Evolutionary conservation across 23 tunicate genomes (phyloP).

Genomic region (Styela plicata): DNA sequence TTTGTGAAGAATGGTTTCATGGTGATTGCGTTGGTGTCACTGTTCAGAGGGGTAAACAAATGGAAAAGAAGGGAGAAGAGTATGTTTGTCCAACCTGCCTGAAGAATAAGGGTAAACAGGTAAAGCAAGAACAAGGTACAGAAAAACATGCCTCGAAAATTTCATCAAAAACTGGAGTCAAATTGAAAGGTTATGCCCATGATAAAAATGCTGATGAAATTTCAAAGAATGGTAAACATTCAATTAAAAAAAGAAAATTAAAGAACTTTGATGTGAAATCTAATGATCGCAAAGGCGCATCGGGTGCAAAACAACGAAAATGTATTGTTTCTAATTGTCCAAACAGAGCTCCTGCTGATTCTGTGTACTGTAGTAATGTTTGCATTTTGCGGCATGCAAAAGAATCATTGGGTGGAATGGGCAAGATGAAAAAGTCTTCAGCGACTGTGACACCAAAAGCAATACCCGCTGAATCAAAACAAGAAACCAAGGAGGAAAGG

Average conservation of each 20-base stretch:
- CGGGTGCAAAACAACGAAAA: slow-evolving; percentile 30
- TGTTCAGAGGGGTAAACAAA: slow-evolving; percentile 60
- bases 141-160: background rate
- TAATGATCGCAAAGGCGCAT: background rate
- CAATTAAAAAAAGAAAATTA: background rate
- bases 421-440: slow-evolving; percentile 13
- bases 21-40: slow-evolving; percentile 91
- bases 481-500: slow-evolving; percentile 26
- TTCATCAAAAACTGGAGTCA: slow-evolving; percentile 19
- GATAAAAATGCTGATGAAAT: background rate
- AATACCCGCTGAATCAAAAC: background rate
- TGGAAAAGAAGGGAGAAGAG: slow-evolving; percentile 80
- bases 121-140: background rate
- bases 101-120: background rate
- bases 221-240: background rate
- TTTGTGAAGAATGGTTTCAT: slow-evolving; percentile 89
- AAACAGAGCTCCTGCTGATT: slow-evolving; percentile 64
- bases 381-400: slow-evolving; percentile 83
- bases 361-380: slow-evolving; percentile 85
- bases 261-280: background rate
- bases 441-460: background rate
- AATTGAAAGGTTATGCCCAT: slow-evolving; percentile 44
- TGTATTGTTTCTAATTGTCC: slow-evolving; percentile 66
- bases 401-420: slow-evolving; percentile 59
- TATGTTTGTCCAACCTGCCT: slow-evolving; percentile 71